A percentile compares a stretch with the other conserved stretches of the same genome.
Conservation (phyloP, 2,888 invertebrate species). For the Agriopis leucophaearia region DNA sequence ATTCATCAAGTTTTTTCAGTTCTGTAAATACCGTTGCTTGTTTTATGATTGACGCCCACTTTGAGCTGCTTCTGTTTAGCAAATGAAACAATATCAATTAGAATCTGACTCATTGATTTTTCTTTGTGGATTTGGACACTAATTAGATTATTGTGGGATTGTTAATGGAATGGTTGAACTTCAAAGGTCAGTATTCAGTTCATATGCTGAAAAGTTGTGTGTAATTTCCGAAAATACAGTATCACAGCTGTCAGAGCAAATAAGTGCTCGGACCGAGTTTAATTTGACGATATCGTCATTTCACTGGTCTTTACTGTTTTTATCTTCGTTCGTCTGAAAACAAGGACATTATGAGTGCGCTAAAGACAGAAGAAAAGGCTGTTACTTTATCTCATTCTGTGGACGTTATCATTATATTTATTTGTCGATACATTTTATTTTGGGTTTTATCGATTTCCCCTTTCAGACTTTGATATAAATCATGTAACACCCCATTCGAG, state of each 20-base stretch:
- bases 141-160: conserved; percentile 30
- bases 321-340: too few species aligned
- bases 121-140: conserved; percentile 11
- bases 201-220: conserved; percentile 1
- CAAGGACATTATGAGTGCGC: too few species aligned
- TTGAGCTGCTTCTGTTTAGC: conserved; percentile 20
- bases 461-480: conserved; percentile 10
- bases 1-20: conserved; percentile 31
- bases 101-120: conserved; percentile 23
- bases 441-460: conserved; percentile 10
- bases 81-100: conserved; percentile 22
- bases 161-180: conserved; percentile 23
- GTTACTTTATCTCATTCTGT: too few species aligned
- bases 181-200: conserved; percentile 3
- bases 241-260: too few species aligned
- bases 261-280: too few species aligned
- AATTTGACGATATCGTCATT: too few species aligned
- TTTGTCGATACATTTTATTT: not conserved
- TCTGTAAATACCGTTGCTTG: conserved; percentile 28
- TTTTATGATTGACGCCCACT: conserved; percentile 28
- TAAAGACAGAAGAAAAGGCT: too few species aligned
- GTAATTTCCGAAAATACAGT: conserved; percentile 9
- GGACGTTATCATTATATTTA: too few species aligned
- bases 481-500: conserved; percentile 17
- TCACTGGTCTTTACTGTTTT: too few species aligned